A percentile compares a stretch with the other conserved stretches of the same genome.
Evolutionary conservation across 2,113 vertebrate genomes (phyloP).

Genomic region (Dipodomys stephensi): DNA sequence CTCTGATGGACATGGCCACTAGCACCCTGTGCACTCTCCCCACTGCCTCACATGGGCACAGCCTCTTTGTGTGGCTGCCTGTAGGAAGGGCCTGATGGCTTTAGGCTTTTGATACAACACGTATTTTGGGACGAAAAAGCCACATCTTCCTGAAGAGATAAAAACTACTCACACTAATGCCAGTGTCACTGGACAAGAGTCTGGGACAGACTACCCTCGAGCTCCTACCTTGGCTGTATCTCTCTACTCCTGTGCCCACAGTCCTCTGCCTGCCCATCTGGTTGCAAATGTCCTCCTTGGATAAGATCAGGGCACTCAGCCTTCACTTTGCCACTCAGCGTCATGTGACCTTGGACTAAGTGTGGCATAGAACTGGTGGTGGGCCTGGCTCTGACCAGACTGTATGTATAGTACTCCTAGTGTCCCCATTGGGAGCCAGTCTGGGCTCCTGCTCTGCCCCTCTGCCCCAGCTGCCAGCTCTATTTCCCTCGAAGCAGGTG

Average conservation of each 20-base stretch:
- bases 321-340: not conserved
- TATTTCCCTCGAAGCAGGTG: conserved; percentile 42
- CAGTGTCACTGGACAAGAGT: not conserved
- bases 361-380: accelerated
- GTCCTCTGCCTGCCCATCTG: not conserved
- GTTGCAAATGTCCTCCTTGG: not conserved
- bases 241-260: not conserved
- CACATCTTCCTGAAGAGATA: conserved; percentile 9
- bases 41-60: no score
- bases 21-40: not conserved
- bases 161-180: not conserved
- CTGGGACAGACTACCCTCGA: not conserved
- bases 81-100: not conserved
- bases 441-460: not conserved
- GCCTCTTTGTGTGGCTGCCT: not conserved
- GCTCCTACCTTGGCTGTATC: not conserved
- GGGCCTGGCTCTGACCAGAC: not conserved
- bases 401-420: not conserved
- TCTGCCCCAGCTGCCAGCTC: not conserved
- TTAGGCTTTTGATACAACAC: not conserved
- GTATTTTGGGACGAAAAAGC: conserved; percentile 33
- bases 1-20: not conserved
- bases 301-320: not conserved
- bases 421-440: not conserved
- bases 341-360: not conserved